These are phyloP conservation scores for Eulithis prunata DNA, from an alignment of 2,888 invertebrate species.

Conservation along the genomic window DNA sequence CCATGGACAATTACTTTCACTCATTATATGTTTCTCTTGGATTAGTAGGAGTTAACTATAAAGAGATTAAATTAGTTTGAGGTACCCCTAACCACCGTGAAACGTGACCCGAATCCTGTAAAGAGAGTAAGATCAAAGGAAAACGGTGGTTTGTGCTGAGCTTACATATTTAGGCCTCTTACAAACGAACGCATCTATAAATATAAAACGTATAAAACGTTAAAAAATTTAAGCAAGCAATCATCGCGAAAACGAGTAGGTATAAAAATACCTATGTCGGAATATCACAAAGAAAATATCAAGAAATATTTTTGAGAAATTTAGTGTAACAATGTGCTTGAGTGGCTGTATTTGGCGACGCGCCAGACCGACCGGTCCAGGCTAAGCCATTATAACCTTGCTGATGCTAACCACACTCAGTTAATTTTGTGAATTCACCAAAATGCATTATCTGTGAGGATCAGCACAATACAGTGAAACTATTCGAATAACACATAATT, in stretches of 20 bases:
- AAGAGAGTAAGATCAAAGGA: constrained; percentile 46
- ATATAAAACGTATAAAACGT: too few species aligned
- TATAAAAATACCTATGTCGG: too few species aligned
- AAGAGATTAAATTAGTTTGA: constrained; percentile 47
- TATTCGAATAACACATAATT: constrained; percentile 4
- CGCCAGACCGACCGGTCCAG: constrained; percentile 51
- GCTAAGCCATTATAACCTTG: constrained; percentile 30
- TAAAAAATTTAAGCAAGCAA: too few species aligned
- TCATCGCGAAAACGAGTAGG: too few species aligned
- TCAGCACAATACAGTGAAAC: constrained; percentile 14
- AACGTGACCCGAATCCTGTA: constrained; percentile 46
- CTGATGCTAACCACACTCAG: constrained; percentile 30
- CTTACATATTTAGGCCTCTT: constrained; percentile 1
- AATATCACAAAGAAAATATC: too few species aligned
- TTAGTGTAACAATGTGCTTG: constrained; percentile 53
- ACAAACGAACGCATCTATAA: background rate
- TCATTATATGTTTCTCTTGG: constrained; percentile 29
- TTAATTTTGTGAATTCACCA: constrained; percentile 26
- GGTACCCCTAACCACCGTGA: constrained; percentile 43
- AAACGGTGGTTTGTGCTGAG: constrained; percentile 32
- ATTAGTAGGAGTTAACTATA: constrained; percentile 48
- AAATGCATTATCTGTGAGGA: constrained; percentile 19
- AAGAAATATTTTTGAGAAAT: constrained; percentile 50
- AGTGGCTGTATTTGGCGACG: constrained; percentile 56
- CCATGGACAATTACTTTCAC: constrained; percentile 8